Evolutionary conservation across 1,140 invertebrate species (phyloP).

Genomic region (Condylostylus longicornis): DNA sequence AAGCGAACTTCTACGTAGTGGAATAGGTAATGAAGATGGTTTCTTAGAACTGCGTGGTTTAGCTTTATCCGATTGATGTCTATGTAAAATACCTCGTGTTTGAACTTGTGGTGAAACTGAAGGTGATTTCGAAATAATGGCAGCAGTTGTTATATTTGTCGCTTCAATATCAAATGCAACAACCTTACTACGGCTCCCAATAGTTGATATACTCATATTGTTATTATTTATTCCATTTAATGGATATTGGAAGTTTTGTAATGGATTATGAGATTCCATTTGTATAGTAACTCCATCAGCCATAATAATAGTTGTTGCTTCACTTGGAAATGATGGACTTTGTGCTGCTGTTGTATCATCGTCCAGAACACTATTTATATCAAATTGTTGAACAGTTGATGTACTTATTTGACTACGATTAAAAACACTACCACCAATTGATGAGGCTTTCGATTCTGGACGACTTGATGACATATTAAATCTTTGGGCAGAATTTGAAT

Average conservation of each 20-base stretch:
- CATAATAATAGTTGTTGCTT: conserved; percentile 19
- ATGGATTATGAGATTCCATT: not conserved
- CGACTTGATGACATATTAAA: conserved; percentile 4
- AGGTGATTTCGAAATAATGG: not conserved
- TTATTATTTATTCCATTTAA: too few species aligned
- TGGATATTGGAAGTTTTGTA: too few species aligned
- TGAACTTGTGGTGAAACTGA: conserved; percentile 1
- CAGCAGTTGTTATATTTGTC: not conserved
- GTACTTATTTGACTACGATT: conserved; percentile 25
- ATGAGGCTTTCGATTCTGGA: conserved; percentile 24
- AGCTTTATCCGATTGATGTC: conserved; percentile 9
- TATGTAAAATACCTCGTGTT: conserved; percentile 8
- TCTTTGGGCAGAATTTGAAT: conserved; percentile 23
- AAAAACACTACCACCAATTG: conserved; percentile 32
- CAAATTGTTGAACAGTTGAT: conserved; percentile 14
- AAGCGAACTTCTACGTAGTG: not conserved
- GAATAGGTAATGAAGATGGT: not conserved
- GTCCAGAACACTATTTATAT: conserved; percentile 24
- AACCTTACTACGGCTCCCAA: conserved; percentile 14
- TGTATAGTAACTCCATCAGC: conserved; percentile 2
- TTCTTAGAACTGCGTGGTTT: not conserved
- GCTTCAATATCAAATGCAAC: conserved; percentile 25
- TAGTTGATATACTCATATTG: too few species aligned
- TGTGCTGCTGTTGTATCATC: conserved; percentile 22
- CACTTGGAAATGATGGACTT: conserved; percentile 20